phyloP scores from a whole-genome alignment of 2,113 vertebrate species.

The Anseranas semipalmata region DNA sequence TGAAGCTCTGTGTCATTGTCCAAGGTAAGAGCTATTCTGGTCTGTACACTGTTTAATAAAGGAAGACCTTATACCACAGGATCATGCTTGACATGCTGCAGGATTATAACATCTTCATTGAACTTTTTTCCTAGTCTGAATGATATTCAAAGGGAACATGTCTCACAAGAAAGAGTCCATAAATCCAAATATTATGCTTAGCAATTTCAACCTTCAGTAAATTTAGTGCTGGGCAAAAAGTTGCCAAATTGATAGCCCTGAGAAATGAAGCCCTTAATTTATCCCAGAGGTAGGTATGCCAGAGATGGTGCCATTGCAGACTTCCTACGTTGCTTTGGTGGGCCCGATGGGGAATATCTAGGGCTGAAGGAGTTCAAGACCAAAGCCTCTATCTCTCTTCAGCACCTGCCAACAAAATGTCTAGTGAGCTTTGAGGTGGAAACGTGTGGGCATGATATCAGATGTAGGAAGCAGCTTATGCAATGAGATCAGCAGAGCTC shows the following conservation, averaged over 20 bases:
- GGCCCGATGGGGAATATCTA: background rate
- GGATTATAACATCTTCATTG: background rate
- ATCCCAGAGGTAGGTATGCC: background rate
- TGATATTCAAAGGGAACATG: background rate
- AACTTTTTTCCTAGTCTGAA: background rate
- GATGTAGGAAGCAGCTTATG: background rate
- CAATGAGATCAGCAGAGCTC: background rate
- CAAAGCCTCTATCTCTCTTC: background rate
- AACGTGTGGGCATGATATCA: background rate
- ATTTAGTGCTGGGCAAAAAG: slow-evolving; percentile 4
- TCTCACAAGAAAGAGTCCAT: background rate
- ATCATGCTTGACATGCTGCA: background rate
- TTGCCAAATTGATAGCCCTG: background rate
- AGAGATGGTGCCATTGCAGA: background rate
- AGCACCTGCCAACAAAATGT: background rate
- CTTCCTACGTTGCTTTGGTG: background rate
- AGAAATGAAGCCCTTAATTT: slow-evolving; percentile 21
- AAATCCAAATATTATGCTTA: slow-evolving; percentile 10
- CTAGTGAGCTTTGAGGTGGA: background rate
- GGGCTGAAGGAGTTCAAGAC: background rate
- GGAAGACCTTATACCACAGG: background rate
- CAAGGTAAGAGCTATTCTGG: background rate
- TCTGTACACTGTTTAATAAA: background rate
- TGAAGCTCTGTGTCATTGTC: background rate
- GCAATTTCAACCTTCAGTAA: background rate